phyloP scores from a whole-genome alignment of 2,113 vertebrate genomes.

The Taurulus bubalis region DNA sequence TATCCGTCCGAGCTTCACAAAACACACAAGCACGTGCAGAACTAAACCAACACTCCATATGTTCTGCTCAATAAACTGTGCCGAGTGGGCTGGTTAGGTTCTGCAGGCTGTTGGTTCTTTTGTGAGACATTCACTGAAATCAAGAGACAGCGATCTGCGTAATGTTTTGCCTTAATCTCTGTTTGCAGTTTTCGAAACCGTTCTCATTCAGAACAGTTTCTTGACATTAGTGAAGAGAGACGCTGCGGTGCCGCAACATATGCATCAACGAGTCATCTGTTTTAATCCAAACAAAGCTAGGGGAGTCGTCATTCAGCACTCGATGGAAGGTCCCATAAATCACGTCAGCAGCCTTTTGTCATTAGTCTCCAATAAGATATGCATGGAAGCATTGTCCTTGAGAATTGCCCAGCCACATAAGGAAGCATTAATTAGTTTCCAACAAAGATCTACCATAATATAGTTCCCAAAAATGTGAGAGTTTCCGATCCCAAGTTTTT shows the following conservation, averaged over 20 bases:
- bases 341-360: slow-evolving; percentile 22
- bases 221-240: background rate
- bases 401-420: background rate
- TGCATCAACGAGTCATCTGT: slow-evolving; percentile 1
- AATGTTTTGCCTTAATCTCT: slow-evolving; percentile 25
- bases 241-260: background rate
- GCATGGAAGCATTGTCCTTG: slow-evolving; percentile 6
- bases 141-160: slow-evolving; percentile 50
- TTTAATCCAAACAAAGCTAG: slow-evolving; percentile 9
- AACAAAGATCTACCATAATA: background rate
- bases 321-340: slow-evolving; percentile 16
- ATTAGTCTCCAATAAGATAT: slow-evolving; percentile 28
- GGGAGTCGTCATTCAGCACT: slow-evolving; percentile 20
- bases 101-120: slow-evolving; percentile 65
- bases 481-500: background rate
- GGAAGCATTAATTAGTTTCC: background rate
- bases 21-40: background rate
- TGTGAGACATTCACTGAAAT: slow-evolving; percentile 61
- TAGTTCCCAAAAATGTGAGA: background rate
- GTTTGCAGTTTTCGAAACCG: slow-evolving; percentile 7
- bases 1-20: background rate
- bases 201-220: slow-evolving; percentile 1
- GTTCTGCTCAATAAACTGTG: slow-evolving; percentile 64
- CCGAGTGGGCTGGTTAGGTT: slow-evolving; percentile 75
- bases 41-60: slow-evolving; percentile 16